Evolutionary conservation across 2,113 vertebrate species (phyloP), one percentile per base, ranked within the genome.

Genomic region (Gavialis gangeticus): DNA sequence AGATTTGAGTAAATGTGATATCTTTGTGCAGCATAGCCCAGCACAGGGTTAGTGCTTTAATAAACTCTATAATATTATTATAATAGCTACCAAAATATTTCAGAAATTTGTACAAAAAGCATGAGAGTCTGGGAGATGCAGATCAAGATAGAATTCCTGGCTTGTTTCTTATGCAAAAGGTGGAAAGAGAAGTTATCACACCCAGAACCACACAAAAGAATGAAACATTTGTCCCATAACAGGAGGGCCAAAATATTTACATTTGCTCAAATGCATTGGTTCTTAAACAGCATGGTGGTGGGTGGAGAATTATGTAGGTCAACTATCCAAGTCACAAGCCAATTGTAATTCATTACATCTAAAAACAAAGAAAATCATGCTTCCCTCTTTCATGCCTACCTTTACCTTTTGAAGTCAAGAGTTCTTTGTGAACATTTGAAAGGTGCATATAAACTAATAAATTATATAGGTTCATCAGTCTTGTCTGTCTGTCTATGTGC

Each of bases 351-450:
- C 3, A 0, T 73, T 90, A 82, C 21, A 46, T 94, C 92, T 83
- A 89, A 18, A 73, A 87, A 84, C 82, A 76, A 3, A 63, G 67
- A 62, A 85, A 87, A 63, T 85, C 10, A 14, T 24, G 13, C 12
- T 92, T 90, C 80, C 46, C 46, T 88, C 12, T 3, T 57, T 56
- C 9, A 6, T 60, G 27, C 59, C 30, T 57, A 10, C 85, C 22
- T 12, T 55, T 81, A 16, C 37, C 17, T 63, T 85, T 80, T 71
- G 87, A 84, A 46, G 82, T 80, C 75, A 80, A 37, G 54, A n/a
- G 24, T 78, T 92, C 86, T 90, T n/a, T 83, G n/a, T 28, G 73
- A 83, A 54, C 82, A 94, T 66, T 90, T 90, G 82, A 84, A 95
- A 66, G 46, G 46, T 10, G 75, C 75, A 93, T 66, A 54, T 28